Conservation (phyloP, 1,140 invertebrate species). For the Wasmannia auropunctata region DNA sequence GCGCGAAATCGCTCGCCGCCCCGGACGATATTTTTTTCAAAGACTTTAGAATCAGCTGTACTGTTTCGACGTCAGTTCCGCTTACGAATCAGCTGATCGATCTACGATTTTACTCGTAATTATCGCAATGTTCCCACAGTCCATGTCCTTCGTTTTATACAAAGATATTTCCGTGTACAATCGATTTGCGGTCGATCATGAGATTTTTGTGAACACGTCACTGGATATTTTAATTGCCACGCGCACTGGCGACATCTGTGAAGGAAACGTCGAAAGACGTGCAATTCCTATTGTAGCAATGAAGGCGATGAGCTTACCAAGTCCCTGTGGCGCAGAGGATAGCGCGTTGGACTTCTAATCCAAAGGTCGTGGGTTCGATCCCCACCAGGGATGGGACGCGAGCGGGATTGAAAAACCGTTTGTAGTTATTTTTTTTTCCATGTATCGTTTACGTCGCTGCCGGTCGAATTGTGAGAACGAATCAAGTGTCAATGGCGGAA, state of each 20-base stretch:
- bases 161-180: neutral
- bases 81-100: neutral
- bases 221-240: neutral
- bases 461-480: too few relatives aligned
- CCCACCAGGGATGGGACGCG: conserved; percentile 87
- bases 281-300: conserved; percentile 14
- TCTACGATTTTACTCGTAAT: neutral
- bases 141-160: too few relatives aligned
- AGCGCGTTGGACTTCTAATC: conserved; percentile 89
- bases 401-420: neutral
- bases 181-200: neutral
- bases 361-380: conserved; percentile 89
- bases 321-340: conserved; percentile 89
- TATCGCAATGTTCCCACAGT: too few relatives aligned
- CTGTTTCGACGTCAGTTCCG: too few relatives aligned
- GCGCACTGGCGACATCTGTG: conserved; percentile 45
- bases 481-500: neutral
- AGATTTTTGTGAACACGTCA: neutral
- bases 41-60: too few relatives aligned
- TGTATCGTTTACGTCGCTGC: neutral
- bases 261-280: neutral
- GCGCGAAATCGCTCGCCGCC: neutral
- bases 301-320: neutral
- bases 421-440: conserved; percentile 22
- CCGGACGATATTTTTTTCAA: neutral